Evolutionary conservation across 2,113 vertebrate species (phyloP), one percentile per base, ranked within the genome.

Genomic region (Anseranas semipalmata): DNA sequence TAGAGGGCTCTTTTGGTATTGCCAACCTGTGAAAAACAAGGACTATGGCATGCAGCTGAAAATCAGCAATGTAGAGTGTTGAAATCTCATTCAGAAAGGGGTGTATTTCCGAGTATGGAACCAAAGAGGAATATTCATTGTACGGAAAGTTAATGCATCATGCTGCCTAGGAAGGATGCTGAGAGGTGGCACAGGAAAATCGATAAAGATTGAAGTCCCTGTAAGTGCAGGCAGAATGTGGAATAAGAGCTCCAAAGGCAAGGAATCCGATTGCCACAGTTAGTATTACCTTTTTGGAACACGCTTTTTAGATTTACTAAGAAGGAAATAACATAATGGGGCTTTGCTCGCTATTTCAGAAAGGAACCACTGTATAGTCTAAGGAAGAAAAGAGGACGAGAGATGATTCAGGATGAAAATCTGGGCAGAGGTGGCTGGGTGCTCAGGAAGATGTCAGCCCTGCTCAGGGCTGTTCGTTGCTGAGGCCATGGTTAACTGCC

Each of bases 81-180:
- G 81, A 92, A 89, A 82, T 81, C 82, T 88, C 75, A 53, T 96
- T 95, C 84, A 86, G 39, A 83, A 27, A 37, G 41, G 80, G 59
- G 59, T 93, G 43, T 79, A 87, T 95, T 97, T 97, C 65, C 39
- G 86, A 70, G 68, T 50, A 56, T 8, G 30, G 83, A 89, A 78
- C 83, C 82, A 90, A 97, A 87, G 20, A 87, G 78, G 60, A 96
- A 72, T 95, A 94, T 95, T 97, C 90, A 92, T 94, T 95, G 59
- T 77, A 92, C 85, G 77, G 76, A 90, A 92, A 93, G 85, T 94
- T 95, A 96, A 97, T 89, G 75, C 89, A 89, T 97, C 78, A 73
- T 67, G 43, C 94, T 96, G 82, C 86, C 93, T 70, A 67, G 79
- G 58, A 91, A 94, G 56, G 85, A 86, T 72, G 63, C 55, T 79